Percentiles rank a stretch among this genome's conserved stretches.
These are phyloP conservation scores for Andrena cerasifolii DNA, from an alignment of 1,140 invertebrate genomes.

Conservation along the genomic window DNA sequence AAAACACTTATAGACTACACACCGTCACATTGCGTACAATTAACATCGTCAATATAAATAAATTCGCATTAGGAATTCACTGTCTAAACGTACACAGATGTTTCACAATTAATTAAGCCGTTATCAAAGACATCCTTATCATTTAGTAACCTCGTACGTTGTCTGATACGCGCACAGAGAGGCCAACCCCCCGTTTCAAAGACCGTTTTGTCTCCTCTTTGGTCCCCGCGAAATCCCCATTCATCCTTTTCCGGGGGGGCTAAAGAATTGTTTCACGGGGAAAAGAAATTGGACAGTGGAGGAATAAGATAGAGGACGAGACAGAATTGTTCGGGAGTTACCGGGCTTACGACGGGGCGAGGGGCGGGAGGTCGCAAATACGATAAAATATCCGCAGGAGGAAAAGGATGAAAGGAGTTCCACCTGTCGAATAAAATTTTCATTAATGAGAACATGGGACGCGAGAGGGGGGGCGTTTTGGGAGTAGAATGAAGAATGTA, in stretches of 20 bases:
- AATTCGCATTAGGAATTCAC: no score
- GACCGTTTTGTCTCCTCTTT: not conserved
- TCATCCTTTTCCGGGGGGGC: slow-evolving; percentile 5
- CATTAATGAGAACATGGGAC: slow-evolving; percentile 9
- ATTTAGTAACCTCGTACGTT: not conserved
- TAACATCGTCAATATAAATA: no score
- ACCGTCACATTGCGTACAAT: no score
- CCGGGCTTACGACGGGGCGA: not conserved
- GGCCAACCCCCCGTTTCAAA: not conserved
- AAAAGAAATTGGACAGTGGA: slow-evolving; percentile 26
- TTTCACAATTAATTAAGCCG: slow-evolving; percentile 17
- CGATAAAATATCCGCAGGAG: not conserved
- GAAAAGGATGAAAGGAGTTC: not conserved
- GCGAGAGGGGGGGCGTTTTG: no score
- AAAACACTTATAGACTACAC: no score
- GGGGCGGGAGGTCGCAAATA: not conserved
- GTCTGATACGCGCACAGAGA: not conserved
- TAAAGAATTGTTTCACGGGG: slow-evolving; percentile 34
- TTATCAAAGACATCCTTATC: slow-evolving; percentile 7
- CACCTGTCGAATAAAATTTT: slow-evolving; percentile 21
- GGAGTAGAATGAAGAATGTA: not conserved
- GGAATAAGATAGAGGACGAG: slow-evolving; percentile 26
- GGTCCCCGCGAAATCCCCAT: slow-evolving; percentile 8
- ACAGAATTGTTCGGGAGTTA: slow-evolving; percentile 43
- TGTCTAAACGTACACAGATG: not conserved